Evolutionary conservation across 2,888 invertebrate genomes (phyloP), one percentile per base, ranked within the genome.

Genomic region (Hyposoter dolosus): DNA sequence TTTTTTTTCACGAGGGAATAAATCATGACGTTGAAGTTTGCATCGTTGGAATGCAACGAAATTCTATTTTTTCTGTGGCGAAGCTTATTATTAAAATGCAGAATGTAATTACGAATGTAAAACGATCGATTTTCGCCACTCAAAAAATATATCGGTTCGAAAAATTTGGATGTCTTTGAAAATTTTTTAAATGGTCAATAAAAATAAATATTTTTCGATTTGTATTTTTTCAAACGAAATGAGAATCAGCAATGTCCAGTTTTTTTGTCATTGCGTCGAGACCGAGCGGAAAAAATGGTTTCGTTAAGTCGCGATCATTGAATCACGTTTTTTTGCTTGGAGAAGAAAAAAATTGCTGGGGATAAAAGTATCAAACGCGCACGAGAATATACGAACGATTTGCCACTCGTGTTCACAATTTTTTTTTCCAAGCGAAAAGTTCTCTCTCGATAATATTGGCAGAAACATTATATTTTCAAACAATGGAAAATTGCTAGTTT

Each of bases 1-100:
- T 28, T 28, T 28, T 19, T 60, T 79, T 74, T 69, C 47, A 69
- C 83, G 12, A 23, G 68, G 47, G 71, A 76, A 76, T 82, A 74
- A 23, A 66, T 60, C n/a, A n/a, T n/a, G n/a, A n/a, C n/a, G n/a
- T n/a, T n/a, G n/a, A n/a, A n/a, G n/a, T n/a, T n/a, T n/a, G n/a
- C n/a, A n/a, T n/a, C n/a, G n/a, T n/a, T n/a, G n/a, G n/a, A n/a
- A n/a, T n/a, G n/a, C n/a, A n/a, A n/a, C n/a, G n/a, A n/a, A n/a
- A n/a, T n/a, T n/a, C n/a, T n/a, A n/a, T n/a, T n/a, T n/a, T n/a
- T n/a, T n/a, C n/a, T n/a, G n/a, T n/a, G n/a, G n/a, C n/a, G n/a
- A n/a, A n/a, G n/a, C n/a, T n/a, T n/a, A n/a, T n/a, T n/a, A n/a
- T n/a, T n/a, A n/a, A n/a, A n/a, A n/a, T n/a, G n/a, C n/a, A n/a